phyloP scores from a whole-genome alignment of 2,888 invertebrate genomes.

The Pycnomerus fuliginosus region DNA sequence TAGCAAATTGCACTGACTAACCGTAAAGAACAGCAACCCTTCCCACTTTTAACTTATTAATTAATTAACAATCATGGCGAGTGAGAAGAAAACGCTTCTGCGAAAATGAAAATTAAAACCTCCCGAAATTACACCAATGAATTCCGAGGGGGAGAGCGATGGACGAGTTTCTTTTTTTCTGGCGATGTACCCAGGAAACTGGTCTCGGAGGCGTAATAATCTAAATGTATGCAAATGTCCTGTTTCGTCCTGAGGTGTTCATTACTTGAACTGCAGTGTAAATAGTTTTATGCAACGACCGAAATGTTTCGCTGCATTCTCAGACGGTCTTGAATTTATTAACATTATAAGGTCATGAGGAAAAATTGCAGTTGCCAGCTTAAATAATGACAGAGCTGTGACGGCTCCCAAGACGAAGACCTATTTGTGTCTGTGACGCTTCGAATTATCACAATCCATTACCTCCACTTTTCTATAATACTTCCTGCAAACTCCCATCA shows the following conservation, averaged over 20 bases:
- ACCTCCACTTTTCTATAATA: constrained; percentile 27
- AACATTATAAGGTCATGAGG: too few species aligned
- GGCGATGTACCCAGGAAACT: too few species aligned
- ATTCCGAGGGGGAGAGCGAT: too few species aligned
- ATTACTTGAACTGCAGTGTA: constrained; percentile 9
- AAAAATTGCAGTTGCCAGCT: not conserved
- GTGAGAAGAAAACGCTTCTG: constrained; percentile 46
- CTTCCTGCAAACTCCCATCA: constrained; percentile 18
- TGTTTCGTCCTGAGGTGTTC: constrained; percentile 17
- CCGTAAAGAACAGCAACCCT: constrained; percentile 52
- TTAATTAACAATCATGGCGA: constrained; percentile 54
- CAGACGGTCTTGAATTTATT: too few species aligned
- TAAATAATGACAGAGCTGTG: constrained; percentile 5
- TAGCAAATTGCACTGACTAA: constrained; percentile 51
- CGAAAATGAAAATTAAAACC: constrained; percentile 51
- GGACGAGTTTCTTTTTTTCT: too few species aligned
- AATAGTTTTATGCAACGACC: constrained; percentile 9
- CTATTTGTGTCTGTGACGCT: constrained; percentile 12
- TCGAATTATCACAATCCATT: constrained; percentile 31
- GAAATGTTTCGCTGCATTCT: not conserved
- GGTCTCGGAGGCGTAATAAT: constrained; percentile 44
- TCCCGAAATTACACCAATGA: constrained; percentile 44
- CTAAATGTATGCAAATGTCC: constrained; percentile 45
- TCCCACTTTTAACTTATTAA: constrained; percentile 53
- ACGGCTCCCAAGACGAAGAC: constrained; percentile 6